Base-by-base conservation (phyloP, 2,888 invertebrate genomes). In the Agapostemon virescens region DNA sequence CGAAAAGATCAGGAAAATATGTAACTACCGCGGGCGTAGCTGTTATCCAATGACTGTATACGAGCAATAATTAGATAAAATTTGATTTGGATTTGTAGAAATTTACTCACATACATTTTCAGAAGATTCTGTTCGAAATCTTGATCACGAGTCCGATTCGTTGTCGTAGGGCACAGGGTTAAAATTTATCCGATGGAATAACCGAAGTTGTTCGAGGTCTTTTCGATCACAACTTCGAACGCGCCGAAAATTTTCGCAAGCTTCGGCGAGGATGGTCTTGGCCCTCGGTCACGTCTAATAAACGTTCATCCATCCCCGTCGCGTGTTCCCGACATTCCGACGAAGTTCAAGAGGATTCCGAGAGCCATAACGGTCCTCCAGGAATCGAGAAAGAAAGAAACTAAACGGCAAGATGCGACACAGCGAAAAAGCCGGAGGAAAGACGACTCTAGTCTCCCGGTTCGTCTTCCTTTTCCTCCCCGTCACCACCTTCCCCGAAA, bases 301-400 rank as follows among this genome's bases (percentile, higher is more conserved):
- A 88, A 88, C 85, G 84, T 82, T 81, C 69, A 73, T 82, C 82
- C 78, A 66, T 85, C 81, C 78, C 72, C 49, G 49, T 80, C 77
- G 74, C 81, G 73, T 83, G 76, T 81, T 55, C 74, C 52, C 52
- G 81, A 38, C 75, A 82, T 84, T 83, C 82, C 83, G 40, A 20
- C 77, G 55, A 67, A 70, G 64, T 82, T 77, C 70, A 71, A 66
- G 79, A 71, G 61, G 80, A 86, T 87, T 86, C 83, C 84, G 73
- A 81, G 66, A 87, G 87, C 73, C 1, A 73, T 77, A 81, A 82
- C 85, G 84, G 77, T 79, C 45, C 55, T 69, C 55, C 70, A n/a
- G 9, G 75, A 72, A 52, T 68, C 67, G 69, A 49, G 68, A 61
- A 74, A 52, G 70, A 76, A 74, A 66, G 58, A 77, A 77, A 69